Conservation (phyloP, 2,797 vertebrate species). For the Chrysocyon brachyurus region DNA sequence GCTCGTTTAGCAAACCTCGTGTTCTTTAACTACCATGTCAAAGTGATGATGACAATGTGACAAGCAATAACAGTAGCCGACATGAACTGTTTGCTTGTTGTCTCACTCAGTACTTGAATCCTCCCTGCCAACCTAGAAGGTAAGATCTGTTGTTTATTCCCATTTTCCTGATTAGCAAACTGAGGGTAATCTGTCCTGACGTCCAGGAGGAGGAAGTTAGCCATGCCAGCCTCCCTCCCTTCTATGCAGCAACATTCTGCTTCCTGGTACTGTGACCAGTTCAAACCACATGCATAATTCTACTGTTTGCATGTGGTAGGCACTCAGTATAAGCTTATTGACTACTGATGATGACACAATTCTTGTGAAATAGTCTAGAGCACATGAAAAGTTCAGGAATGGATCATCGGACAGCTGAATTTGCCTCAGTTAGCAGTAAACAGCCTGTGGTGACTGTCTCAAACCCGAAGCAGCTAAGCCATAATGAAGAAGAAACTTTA, state of each 20-base stretch:
- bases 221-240: background rate
- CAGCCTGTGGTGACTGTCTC: background rate
- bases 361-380: background rate
- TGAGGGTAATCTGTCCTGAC: background rate
- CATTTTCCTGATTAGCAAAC: slow-evolving; percentile 50
- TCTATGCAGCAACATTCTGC: background rate
- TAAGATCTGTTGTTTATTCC: background rate
- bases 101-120: background rate
- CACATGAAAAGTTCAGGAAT: background rate
- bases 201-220: background rate
- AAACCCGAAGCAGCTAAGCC: background rate
- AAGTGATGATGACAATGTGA: background rate
- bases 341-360: background rate
- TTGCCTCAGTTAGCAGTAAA: background rate
- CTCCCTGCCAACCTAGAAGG: background rate
- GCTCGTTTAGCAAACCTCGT: background rate
- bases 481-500: background rate
- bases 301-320: background rate
- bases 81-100: background rate
- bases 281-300: background rate
- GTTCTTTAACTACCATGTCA: background rate
- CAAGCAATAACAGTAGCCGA: background rate
- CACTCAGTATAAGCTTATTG: background rate
- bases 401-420: background rate
- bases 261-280: background rate